Conservation (phyloP, 2,113 vertebrate species). For the Zonotrichia leucophrys region DNA sequence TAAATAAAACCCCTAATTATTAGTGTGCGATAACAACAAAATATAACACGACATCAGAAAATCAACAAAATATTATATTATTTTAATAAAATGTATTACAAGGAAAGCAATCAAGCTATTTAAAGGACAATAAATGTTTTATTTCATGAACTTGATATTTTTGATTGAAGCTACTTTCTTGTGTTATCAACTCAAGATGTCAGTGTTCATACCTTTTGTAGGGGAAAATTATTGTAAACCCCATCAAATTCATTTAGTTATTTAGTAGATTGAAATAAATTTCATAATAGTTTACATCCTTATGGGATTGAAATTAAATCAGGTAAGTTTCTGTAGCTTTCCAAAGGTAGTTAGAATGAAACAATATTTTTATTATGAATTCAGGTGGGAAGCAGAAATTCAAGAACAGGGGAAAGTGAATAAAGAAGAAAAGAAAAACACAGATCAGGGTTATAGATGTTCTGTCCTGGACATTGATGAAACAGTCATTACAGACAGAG, state of each 20-base stretch:
- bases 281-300: not conserved
- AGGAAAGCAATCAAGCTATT: not conserved
- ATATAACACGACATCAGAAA: not conserved
- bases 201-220: not conserved
- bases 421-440: slow-evolving; percentile 11
- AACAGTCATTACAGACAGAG: slow-evolving; percentile 57
- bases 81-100: not conserved
- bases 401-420: not conserved
- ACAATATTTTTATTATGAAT: not conserved
- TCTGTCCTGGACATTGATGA: slow-evolving; percentile 61
- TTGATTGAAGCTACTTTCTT: not conserved
- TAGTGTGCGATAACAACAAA: not conserved
- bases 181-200: not conserved
- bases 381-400: not conserved
- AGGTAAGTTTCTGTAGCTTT: not conserved
- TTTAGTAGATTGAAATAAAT: not conserved
- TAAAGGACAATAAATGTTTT: not conserved
- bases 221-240: not conserved
- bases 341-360: not conserved
- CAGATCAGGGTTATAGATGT: slow-evolving; percentile 17
- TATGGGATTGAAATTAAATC: not conserved
- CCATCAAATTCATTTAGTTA: not conserved
- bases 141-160: not conserved
- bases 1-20: not conserved
- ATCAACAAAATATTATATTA: not conserved